Conservation (phyloP, 2,113 vertebrate species). For the pig (Sus scrofa) region T2T-Sscrofa CM000816.6:87150501-87151000, state of each 20-base stretch:
- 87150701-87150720: neutral
- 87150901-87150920: neutral
- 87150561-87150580: neutral
- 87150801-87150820: neutral
- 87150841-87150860: rapidly evolving
- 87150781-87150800: neutral
- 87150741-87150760: neutral
- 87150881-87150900: neutral
- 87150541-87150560: neutral
- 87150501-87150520: neutral
- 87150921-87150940: no score
- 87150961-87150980: no score
- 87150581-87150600: neutral
- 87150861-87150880: neutral
- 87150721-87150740: neutral
- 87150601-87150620: neutral
- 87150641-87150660: neutral
- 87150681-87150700: neutral
- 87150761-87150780: neutral
- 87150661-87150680: neutral
- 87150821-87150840: no score
- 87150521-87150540: neutral
- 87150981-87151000: no score
- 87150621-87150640: neutral
- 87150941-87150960: no score